phyloP scores from a whole-genome alignment of 2,797 vertebrate species.

The Sphenodon punctatus region DNA sequence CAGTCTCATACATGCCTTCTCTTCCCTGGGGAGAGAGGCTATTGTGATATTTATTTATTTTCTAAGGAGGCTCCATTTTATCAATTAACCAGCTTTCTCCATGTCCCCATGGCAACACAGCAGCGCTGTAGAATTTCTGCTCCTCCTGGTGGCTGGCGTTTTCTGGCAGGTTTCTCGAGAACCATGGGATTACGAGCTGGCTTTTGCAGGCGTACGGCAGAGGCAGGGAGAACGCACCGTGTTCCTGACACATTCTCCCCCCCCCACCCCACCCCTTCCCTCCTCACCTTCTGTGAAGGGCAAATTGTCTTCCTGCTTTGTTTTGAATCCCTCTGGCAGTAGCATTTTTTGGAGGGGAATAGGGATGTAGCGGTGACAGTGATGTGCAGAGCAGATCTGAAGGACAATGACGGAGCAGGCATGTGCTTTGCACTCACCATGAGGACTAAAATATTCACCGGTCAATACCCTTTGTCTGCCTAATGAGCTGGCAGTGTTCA shows the following conservation, averaged over 20 bases:
- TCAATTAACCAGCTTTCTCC: constrained; percentile 44
- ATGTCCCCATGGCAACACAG: constrained; percentile 54
- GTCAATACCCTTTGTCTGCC: neutral
- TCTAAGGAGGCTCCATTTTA: constrained; percentile 24
- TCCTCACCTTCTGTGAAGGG: neutral
- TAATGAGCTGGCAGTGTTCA: neutral
- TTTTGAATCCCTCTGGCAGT: too few relatives aligned
- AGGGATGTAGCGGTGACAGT: too few relatives aligned
- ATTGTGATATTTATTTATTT: neutral
- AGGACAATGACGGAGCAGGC: neutral
- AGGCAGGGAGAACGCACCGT: neutral
- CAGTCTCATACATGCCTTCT: neutral
- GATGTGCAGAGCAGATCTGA: neutral
- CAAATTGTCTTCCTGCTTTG: neutral
- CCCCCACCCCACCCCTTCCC: constrained; percentile 24
- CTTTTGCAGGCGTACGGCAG: constrained; percentile 48
- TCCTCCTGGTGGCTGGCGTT: constrained; percentile 37
- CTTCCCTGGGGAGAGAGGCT: neutral
- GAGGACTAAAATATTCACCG: neutral
- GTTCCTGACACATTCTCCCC: constrained; percentile 15
- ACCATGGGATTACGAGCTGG: constrained; percentile 17
- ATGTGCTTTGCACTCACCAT: neutral
- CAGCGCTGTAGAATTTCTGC: constrained; percentile 31
- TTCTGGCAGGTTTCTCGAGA: constrained; percentile 30
- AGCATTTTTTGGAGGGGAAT: too few relatives aligned